phyloP scores from a whole-genome alignment of 2,113 vertebrate genomes.

The Melanerpes aurifrons region DNA sequence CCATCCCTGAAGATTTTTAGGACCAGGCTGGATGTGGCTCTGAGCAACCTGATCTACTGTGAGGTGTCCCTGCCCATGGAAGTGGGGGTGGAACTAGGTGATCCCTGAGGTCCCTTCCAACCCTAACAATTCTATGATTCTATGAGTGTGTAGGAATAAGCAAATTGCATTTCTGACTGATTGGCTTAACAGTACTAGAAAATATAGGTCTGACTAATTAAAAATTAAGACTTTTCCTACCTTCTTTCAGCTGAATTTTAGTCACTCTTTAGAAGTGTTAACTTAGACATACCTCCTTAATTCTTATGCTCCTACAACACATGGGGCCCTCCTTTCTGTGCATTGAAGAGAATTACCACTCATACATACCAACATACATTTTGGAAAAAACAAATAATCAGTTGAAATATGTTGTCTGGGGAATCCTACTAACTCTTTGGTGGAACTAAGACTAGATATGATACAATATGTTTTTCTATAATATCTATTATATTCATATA shows the following conservation, averaged over 20 bases:
- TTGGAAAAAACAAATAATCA: neutral
- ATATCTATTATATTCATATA: too few relatives aligned
- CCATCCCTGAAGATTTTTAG: too few relatives aligned
- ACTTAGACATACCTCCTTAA: neutral
- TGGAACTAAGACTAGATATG: neutral
- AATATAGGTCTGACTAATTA: neutral
- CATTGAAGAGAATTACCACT: neutral
- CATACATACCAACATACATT: neutral
- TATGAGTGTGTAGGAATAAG: neutral
- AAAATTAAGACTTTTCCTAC: neutral
- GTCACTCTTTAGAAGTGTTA: neutral
- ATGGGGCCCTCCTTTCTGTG: fast-evolving
- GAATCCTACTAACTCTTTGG: neutral
- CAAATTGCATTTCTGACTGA: neutral
- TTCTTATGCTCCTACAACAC: neutral
- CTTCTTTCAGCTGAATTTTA: neutral
- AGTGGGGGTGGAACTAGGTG: too few relatives aligned
- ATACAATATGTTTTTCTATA: neutral
- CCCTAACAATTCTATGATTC: too few relatives aligned
- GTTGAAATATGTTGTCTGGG: neutral
- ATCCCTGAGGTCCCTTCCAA: too few relatives aligned
- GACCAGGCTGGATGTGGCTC: too few relatives aligned
- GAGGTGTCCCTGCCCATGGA: too few relatives aligned
- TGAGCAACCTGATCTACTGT: too few relatives aligned
- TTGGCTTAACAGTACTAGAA: neutral